Percentiles rank a stretch among this genome's conserved stretches.
These are phyloP conservation scores for Pandemis corylana DNA, from an alignment of 2,888 invertebrate species.

Conservation along the genomic window DNA sequence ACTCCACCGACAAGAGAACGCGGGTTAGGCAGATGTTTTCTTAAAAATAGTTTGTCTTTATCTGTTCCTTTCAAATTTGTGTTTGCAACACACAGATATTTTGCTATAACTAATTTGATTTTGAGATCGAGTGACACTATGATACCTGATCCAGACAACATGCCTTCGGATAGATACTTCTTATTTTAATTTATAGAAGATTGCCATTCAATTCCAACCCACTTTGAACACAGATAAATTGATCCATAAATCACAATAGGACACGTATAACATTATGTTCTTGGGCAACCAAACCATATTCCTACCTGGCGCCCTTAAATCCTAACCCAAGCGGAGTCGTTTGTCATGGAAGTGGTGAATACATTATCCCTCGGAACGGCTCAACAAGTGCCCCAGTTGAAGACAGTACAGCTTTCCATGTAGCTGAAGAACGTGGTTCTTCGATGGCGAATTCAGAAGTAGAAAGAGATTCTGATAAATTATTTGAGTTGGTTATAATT, in stretches of 20 bases:
- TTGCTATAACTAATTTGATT: too few relatives aligned
- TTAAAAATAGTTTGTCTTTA: too few relatives aligned
- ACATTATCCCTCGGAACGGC: not conserved
- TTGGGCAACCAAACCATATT: not conserved
- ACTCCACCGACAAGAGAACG: too few relatives aligned
- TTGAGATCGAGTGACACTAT: too few relatives aligned
- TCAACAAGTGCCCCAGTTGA: conserved; percentile 8
- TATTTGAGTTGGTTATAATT: not conserved
- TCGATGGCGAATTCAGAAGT: not conserved
- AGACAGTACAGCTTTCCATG: not conserved
- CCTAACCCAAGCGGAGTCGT: not conserved
- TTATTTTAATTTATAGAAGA: not conserved
- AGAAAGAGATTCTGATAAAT: not conserved
- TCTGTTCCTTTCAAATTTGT: too few relatives aligned
- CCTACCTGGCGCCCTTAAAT: conserved; percentile 1
- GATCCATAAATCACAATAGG: not conserved
- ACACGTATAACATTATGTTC: not conserved
- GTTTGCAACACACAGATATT: too few relatives aligned
- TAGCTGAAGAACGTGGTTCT: not conserved
- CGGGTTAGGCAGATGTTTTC: too few relatives aligned
- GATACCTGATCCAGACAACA: too few relatives aligned
- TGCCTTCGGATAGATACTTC: too few relatives aligned
- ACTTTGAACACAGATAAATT: not conserved
- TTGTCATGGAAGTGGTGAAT: conserved; percentile 13
- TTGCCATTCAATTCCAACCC: not conserved